Conservation (phyloP, 2,797 vertebrate genomes). For the Myotis planiceps region DNA sequence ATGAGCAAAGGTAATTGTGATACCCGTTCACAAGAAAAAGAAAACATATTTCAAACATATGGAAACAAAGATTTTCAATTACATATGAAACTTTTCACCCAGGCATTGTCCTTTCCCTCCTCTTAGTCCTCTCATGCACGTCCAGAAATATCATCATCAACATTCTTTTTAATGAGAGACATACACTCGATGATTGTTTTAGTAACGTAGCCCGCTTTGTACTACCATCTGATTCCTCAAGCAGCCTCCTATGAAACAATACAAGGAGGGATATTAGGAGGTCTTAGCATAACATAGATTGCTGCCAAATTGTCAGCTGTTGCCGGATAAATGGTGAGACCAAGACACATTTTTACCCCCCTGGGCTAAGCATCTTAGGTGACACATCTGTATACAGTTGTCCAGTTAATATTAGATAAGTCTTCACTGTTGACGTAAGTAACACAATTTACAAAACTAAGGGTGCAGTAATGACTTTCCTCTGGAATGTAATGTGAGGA, state of each 20-base stretch:
- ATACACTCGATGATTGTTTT: background rate
- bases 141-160: background rate
- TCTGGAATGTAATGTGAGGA: constrained; percentile 67
- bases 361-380: background rate
- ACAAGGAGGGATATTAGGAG: constrained; percentile 44
- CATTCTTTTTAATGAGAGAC: background rate
- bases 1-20: background rate
- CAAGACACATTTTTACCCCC: background rate
- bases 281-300: constrained; percentile 69
- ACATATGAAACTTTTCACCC: background rate
- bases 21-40: background rate
- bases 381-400: constrained; percentile 66
- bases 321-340: background rate
- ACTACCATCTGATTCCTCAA: background rate
- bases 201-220: constrained; percentile 12
- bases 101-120: background rate
- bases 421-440: constrained; percentile 51
- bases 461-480: constrained; percentile 10
- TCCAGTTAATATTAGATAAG: constrained; percentile 58
- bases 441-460: background rate
- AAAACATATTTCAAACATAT: background rate
- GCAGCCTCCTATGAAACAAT: background rate
- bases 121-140: background rate
- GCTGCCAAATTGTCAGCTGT: constrained; percentile 70
- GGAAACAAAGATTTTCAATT: background rate